phyloP scores from a whole-genome alignment of 2,113 vertebrate genomes.

The Neogale vison region DNA sequence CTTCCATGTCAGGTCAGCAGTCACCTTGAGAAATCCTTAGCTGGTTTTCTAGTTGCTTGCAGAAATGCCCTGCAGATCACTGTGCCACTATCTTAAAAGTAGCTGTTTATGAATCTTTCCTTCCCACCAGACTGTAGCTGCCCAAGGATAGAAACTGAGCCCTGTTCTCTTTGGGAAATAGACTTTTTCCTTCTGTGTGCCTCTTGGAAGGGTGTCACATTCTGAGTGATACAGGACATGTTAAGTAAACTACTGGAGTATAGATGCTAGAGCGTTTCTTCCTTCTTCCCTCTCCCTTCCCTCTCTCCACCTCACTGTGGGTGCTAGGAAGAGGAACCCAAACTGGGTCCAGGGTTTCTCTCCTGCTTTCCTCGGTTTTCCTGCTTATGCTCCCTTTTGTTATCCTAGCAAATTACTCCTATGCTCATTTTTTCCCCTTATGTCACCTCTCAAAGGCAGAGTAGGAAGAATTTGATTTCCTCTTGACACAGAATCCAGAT shows the following conservation, averaged over 20 bases:
- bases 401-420: background rate
- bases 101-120: background rate
- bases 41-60: background rate
- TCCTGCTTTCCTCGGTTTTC: background rate
- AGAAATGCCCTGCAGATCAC: background rate
- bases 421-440: conserved; percentile 21
- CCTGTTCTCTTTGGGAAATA: background rate
- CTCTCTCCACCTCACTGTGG: background rate
- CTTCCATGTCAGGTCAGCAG: background rate
- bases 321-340: background rate
- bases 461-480: background rate
- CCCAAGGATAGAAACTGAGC: background rate
- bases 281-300: no score
- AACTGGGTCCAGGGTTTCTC: background rate
- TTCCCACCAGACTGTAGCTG: background rate
- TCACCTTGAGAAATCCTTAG: background rate
- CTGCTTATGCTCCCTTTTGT: background rate
- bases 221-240: background rate
- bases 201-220: background rate
- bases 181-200: background rate
- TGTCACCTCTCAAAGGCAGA: background rate
- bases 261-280: background rate
- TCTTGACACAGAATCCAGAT: background rate
- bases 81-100: background rate
- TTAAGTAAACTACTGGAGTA: background rate